phyloP scores from a whole-genome alignment of 2,888 invertebrate species.

The Chouioia cunea region DNA sequence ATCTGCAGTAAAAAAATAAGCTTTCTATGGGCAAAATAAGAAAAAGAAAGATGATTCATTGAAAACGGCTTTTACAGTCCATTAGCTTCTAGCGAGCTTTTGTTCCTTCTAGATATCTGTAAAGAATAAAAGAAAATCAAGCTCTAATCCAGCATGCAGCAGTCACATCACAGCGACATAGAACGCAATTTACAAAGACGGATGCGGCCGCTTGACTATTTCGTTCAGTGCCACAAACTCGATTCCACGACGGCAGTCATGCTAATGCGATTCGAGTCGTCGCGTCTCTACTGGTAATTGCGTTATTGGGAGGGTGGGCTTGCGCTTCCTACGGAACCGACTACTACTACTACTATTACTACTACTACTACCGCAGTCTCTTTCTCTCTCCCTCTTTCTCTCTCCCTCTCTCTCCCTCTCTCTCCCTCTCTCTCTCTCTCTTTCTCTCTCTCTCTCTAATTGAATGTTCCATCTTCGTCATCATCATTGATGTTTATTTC shows the following conservation, averaged over 20 bases:
- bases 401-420: slow-evolving; percentile 28
- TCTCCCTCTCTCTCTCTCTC: slow-evolving; percentile 36
- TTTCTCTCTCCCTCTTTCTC: slow-evolving; percentile 36
- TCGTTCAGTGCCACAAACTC: slow-evolving; percentile 59
- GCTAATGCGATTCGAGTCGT: slow-evolving; percentile 61
- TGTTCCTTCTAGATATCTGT: slow-evolving; percentile 22
- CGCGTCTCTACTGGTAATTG: slow-evolving; percentile 56
- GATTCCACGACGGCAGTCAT: slow-evolving; percentile 50
- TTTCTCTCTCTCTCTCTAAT: slow-evolving; percentile 20
- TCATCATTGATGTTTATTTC: neutral
- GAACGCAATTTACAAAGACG: slow-evolving; percentile 45
- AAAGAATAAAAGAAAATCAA: slow-evolving; percentile 1
- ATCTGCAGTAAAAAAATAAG: too few species aligned
- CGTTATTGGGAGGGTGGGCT: slow-evolving; percentile 55
- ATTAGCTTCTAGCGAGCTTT: slow-evolving; percentile 22
- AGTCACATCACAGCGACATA: slow-evolving; percentile 36
- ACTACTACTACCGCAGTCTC: slow-evolving; percentile 14
- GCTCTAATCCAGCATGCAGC: slow-evolving; percentile 37
- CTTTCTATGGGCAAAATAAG: too few species aligned
- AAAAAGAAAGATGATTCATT: neutral
- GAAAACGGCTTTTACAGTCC: slow-evolving; percentile 17
- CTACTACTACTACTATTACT: slow-evolving; percentile 25
- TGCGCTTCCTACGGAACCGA: slow-evolving; percentile 51
- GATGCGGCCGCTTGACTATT: slow-evolving; percentile 50
- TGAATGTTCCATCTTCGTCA: neutral